phyloP scores from a whole-genome alignment of 2,888 invertebrate genomes.

The Gymnocheta viridis region DNA sequence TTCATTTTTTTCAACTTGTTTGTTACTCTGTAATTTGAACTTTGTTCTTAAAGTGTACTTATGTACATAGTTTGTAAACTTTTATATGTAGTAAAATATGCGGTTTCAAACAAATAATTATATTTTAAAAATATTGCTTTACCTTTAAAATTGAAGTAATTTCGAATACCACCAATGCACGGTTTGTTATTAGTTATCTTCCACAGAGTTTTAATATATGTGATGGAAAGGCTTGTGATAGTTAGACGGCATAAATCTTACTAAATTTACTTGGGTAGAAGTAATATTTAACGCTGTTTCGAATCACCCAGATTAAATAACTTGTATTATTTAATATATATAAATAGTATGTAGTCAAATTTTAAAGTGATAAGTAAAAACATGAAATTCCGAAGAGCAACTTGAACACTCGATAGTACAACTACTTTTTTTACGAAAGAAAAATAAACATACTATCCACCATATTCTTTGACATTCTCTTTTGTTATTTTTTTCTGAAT shows the following conservation, averaged over 20 bases:
- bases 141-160: background rate
- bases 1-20: background rate
- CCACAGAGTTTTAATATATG: background rate
- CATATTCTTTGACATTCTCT: conserved; percentile 49
- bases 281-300: background rate
- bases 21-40: conserved; percentile 32
- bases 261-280: conserved; percentile 11
- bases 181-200: background rate
- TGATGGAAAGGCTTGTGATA: background rate
- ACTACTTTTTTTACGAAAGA: conserved; percentile 38
- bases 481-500: background rate
- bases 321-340: background rate
- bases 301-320: background rate
- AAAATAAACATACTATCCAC: conserved; percentile 5
- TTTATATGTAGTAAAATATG: background rate
- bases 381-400: conserved; percentile 37
- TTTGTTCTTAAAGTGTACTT: conserved; percentile 32
- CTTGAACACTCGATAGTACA: conserved; percentile 2
- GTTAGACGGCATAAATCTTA: conserved; percentile 16
- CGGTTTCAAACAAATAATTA: background rate
- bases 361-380: conserved; percentile 38
- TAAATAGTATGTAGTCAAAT: background rate
- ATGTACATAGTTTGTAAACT: background rate
- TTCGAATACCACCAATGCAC: background rate
- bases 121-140: background rate